Evolutionary conservation across 2,113 vertebrate genomes (phyloP).

Genomic region (Pteropus alecto): DNA sequence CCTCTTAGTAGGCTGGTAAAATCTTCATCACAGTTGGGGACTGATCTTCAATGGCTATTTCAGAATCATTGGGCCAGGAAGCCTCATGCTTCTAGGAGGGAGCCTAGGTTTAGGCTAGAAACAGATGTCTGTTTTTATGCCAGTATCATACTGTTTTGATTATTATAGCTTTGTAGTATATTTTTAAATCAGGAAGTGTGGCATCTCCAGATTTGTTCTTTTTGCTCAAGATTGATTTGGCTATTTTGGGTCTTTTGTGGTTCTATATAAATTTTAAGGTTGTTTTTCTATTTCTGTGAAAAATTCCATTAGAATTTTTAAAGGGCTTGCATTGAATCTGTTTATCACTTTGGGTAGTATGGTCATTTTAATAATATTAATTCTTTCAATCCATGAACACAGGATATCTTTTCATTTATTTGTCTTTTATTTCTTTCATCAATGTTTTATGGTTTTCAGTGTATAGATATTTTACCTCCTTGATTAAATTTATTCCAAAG

Average conservation of each 20-base stretch:
- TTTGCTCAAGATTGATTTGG: neutral
- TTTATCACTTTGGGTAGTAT: neutral
- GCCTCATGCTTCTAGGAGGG: neutral
- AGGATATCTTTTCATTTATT: neutral
- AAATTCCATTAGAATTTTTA: neutral
- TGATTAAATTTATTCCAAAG: neutral
- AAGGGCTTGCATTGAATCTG: neutral
- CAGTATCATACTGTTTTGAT: neutral
- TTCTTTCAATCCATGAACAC: neutral
- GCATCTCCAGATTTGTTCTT: neutral
- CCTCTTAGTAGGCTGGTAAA: neutral
- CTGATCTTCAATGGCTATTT: neutral
- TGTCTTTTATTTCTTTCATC: neutral
- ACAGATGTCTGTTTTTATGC: neutral
- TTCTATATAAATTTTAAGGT: neutral
- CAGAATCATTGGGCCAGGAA: neutral
- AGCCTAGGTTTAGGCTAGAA: neutral
- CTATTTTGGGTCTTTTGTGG: neutral
- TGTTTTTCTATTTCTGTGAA: neutral
- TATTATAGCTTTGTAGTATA: neutral
- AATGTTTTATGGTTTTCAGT: neutral
- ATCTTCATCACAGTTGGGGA: neutral
- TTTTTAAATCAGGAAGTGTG: neutral
- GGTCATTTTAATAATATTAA: neutral
- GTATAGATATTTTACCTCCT: neutral